These are phyloP conservation scores for Pogonomyrmex barbatus DNA, from an alignment of 1,140 invertebrate species.

Conservation along the genomic window DNA sequence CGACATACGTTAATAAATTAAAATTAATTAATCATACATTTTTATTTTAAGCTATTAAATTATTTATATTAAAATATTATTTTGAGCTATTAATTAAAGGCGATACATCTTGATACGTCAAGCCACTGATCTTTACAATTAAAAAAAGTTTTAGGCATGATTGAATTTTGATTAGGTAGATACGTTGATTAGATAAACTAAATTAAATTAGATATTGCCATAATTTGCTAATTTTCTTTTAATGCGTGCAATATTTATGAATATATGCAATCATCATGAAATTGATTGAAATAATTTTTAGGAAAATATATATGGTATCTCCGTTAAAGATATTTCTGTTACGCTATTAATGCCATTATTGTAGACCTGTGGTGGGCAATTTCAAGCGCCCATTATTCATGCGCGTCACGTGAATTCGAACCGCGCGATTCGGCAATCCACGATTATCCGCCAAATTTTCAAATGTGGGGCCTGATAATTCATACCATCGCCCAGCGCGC, in stretches of 20 bases:
- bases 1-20: background rate
- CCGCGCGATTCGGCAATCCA: slow-evolving; percentile 20
- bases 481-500: slow-evolving; percentile 39
- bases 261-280: background rate
- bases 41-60: background rate
- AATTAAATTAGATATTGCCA: background rate
- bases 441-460: slow-evolving; percentile 69
- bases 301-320: background rate
- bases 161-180: background rate
- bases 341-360: slow-evolving; percentile 15
- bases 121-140: background rate
- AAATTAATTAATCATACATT: slow-evolving; percentile 21
- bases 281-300: background rate
- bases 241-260: background rate
- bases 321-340: slow-evolving; percentile 18
- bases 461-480: slow-evolving; percentile 67
- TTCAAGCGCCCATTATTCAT: slow-evolving; percentile 48
- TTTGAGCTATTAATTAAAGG: too few relatives aligned
- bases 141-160: background rate
- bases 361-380: background rate
- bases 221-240: background rate
- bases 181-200: slow-evolving; percentile 12
- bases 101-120: too few relatives aligned
- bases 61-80: too few relatives aligned
- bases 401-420: slow-evolving; percentile 33